Base-by-base conservation (phyloP, 2,888 invertebrate species). In the Orthosia incerta region DNA sequence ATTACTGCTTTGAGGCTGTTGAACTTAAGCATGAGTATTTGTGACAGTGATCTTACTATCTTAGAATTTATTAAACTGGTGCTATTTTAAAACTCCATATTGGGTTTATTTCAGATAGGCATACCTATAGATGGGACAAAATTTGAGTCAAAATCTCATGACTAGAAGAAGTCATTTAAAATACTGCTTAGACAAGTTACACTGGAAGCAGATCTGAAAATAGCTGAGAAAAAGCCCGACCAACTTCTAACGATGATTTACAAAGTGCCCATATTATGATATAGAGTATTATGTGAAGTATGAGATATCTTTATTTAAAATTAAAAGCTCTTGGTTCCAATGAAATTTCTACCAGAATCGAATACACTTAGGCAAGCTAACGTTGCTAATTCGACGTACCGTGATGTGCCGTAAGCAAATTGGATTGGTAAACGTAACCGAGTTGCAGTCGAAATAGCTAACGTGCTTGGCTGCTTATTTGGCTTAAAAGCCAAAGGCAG, bases 1-100 rank as follows among this genome's bases (percentile, higher is more conserved):
- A 86, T 79, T 76, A 84, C 82, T 86, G 91, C 88, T 88, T 92
- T 91, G 75, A 83, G 79, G 78, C 83, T 89, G 79, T 85, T 60
- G 57, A 80, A n/a, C 77, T 48, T 72, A 70, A 71, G 64, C 64
- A 80, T 65, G 31, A 63, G 72, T 76, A 65, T 53, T 4, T 46
- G 23, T n/a, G 39, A 65, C 39, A 66, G 46, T 79, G 66, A 50
- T 76, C 76, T 76, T 80, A 74, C 55, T 81, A 23, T 55, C 2
- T 23, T n/a, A 1, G 23, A 50, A 50, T 45, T 74, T 0, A 20
- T 45, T 7, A 16, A 13, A 13, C 5, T 1, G 1, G 1, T 18
- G 45, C 4, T 45, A 51, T 39, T 20, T 31, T 5, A 39, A 11
- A 18, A 3, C 15, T 18, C 23, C 0, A 13, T 16, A 2, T 0